These are phyloP conservation scores for Lota lota DNA, from an alignment of 2,113 vertebrate species.

Conservation along the genomic window DNA sequence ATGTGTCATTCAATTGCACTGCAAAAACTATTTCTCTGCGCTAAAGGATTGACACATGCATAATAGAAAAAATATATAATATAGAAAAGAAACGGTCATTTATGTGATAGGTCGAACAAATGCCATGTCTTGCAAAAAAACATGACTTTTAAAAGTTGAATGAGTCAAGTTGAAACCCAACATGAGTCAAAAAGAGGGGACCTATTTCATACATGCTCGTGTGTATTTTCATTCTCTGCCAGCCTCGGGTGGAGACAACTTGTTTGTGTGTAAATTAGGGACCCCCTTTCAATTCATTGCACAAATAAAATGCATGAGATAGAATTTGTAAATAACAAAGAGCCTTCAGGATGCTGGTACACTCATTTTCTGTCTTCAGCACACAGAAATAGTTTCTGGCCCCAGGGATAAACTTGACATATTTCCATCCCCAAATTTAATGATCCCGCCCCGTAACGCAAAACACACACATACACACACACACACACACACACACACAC, in stretches of 20 bases:
- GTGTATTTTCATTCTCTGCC: conserved; percentile 20
- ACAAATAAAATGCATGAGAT: conserved; percentile 48
- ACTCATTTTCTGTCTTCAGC: conserved; percentile 39
- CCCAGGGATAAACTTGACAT: conserved; percentile 58
- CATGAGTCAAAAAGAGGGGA: neutral
- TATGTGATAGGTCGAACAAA: neutral
- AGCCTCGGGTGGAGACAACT: conserved; percentile 17
- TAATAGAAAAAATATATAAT: no score
- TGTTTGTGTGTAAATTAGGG: conserved; percentile 44
- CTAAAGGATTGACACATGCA: no score
- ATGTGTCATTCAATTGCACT: no score
- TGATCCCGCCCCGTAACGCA: conserved; percentile 33
- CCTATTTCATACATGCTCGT: neutral
- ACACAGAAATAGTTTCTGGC: conserved; percentile 49
- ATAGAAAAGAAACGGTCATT: no score
- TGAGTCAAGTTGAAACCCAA: neutral
- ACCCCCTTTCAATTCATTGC: conserved; percentile 30
- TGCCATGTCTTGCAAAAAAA: neutral
- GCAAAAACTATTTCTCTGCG: no score
- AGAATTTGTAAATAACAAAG: conserved; percentile 59
- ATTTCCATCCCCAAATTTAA: conserved; percentile 62
- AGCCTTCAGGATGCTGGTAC: conserved; percentile 45
- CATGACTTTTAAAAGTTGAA: neutral
- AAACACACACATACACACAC: neutral
- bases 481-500: no score